phyloP scores from a whole-genome alignment of 2,797 vertebrate species.

The Pitangus sulphuratus region DNA sequence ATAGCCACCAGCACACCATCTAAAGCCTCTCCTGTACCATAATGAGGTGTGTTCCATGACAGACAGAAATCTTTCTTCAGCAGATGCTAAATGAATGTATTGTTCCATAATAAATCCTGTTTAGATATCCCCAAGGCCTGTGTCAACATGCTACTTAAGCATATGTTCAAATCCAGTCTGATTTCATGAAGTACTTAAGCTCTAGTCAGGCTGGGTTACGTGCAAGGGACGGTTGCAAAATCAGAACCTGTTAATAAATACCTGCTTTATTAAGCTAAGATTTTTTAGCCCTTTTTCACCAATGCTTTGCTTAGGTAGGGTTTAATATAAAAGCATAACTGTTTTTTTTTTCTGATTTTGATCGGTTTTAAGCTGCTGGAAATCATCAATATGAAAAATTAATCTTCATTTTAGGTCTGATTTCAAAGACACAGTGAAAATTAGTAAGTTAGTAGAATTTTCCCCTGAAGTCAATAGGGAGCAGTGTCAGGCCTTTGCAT shows the following conservation, averaged over 20 bases:
- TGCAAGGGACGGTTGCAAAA: neutral
- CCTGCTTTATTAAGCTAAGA: neutral
- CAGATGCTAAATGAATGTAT: neutral
- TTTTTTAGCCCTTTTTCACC: neutral
- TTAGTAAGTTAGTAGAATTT: neutral
- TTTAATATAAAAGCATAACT: neutral
- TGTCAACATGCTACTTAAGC: neutral
- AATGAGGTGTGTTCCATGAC: neutral
- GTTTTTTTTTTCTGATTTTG: neutral
- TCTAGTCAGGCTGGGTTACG: neutral
- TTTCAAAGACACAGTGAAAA: neutral
- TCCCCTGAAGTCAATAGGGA: neutral
- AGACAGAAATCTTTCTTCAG: neutral
- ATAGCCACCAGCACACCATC: neutral
- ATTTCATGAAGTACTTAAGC: neutral
- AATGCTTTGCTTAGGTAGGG: neutral
- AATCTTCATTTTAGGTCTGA: neutral
- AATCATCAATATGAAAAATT: neutral
- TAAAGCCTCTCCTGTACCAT: neutral
- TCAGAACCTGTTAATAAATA: neutral
- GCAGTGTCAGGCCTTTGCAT: neutral
- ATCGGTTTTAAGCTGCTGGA: neutral
- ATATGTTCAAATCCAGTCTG: neutral
- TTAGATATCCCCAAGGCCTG: neutral
- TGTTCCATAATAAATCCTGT: constrained; percentile 6